Conservation (phyloP, 2,888 invertebrate species). For the Deroplatys truncata region DNA sequence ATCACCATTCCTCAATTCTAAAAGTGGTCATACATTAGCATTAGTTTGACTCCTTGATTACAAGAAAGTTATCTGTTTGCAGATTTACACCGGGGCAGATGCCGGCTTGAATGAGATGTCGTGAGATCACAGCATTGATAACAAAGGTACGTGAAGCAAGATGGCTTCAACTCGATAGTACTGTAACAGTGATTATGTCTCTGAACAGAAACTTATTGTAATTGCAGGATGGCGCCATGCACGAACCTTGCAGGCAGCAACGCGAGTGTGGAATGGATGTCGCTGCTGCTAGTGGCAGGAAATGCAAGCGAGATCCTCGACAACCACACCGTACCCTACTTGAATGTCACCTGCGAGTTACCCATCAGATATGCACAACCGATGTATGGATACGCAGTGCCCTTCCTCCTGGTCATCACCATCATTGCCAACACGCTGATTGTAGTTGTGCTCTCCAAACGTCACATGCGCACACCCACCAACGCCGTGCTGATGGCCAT, state of each 20-base stretch:
- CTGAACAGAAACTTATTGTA: neutral
- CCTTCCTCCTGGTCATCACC: conserved; percentile 79
- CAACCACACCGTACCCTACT: conserved; percentile 1
- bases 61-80: too few species aligned
- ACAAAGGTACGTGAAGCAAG: too few species aligned
- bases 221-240: neutral
- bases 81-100: too few species aligned
- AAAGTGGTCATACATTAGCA: too few species aligned
- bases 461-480: conserved; percentile 89
- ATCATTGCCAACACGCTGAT: conserved; percentile 89
- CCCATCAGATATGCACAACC: conserved; percentile 64
- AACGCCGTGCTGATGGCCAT: conserved; percentile 92
- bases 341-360: conserved; percentile 64
- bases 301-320: neutral
- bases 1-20: too few species aligned
- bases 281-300: neutral
- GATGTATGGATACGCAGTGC: conserved; percentile 75
- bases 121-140: too few species aligned
- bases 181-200: too few species aligned
- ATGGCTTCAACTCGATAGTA: too few species aligned
- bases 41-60: too few species aligned
- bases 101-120: too few species aligned
- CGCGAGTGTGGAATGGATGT: neutral
- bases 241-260: neutral
- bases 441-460: conserved; percentile 81